Base-by-base conservation (phyloP, 2,113 vertebrate genomes). In the Tapirus terrestris region DNA sequence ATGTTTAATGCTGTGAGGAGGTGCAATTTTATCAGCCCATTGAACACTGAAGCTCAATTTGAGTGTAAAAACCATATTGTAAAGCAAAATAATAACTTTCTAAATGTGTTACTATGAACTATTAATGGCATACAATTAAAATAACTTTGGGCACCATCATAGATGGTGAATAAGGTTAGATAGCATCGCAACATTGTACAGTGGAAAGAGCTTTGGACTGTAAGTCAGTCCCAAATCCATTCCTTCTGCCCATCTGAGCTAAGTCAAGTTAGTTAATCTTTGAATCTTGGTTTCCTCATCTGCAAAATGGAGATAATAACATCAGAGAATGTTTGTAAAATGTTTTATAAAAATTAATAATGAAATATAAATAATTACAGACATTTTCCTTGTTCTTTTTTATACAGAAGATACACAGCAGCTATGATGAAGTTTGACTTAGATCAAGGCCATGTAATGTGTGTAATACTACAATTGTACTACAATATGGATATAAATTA, bases 401-500 rank as follows among this genome's bases (percentile, higher is more conserved):
- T 27, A 72, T 68, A 65, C 17, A 83, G 67, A 97, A 77, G 98
- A 97, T 31, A 51, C 9, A 65, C 51, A 93, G 39, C 98, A 98
- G 72, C 89, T 98, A 1, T 98, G 96, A 73, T 99, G 99, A 98
- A 97, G 90, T 73, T 97, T 99, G 53, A 97, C 77, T 98, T 99
- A 96, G 98, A 99, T 48, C 99, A 99, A 98, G 99, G 48, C 88
- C 98, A 11, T 99, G 99, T 85, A 97, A 99, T 95, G 97, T 98
- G 99, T 43, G 95, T 94, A 36, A 99, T 99, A 96, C 98, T 99
- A 96, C 98, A 98, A 91, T 99, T 99, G 99, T 99, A 99, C 72
- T 99, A 99, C 1, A 99, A 99, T 84, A 98, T 98, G 96, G 99
- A 99, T 94, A 99, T 99, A 80, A 99, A 99, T 53, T 97, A 99